phyloP scores from a whole-genome alignment of 2,888 invertebrate genomes.

The Pyralis farinalis region DNA sequence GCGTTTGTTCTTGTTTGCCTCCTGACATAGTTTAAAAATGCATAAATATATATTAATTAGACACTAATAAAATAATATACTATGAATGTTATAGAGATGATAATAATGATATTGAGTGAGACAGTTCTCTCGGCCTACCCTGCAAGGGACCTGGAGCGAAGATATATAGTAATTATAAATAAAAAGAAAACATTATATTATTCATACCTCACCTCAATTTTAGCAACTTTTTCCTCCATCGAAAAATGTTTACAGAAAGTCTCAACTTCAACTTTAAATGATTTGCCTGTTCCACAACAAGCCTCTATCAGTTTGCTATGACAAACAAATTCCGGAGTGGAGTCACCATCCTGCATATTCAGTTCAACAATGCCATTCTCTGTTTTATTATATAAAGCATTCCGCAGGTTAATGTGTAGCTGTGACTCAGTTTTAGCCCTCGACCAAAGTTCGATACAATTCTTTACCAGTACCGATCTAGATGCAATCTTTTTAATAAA shows the following conservation, averaged over 20 bases:
- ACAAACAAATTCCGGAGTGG: constrained; percentile 40
- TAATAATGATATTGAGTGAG: no score
- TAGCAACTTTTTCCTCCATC: constrained; percentile 89
- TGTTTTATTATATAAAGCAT: constrained; percentile 49
- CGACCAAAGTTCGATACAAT: constrained; percentile 91
- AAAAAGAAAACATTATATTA: background rate
- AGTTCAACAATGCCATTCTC: constrained; percentile 40
- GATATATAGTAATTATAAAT: no score
- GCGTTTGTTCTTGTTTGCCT: no score
- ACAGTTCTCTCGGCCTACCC: no score
- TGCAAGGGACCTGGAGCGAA: no score
- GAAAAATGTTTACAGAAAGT: constrained; percentile 93
- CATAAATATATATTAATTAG: no score
- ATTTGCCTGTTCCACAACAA: constrained; percentile 75
- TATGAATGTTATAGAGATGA: no score
- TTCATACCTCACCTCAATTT: constrained; percentile 92
- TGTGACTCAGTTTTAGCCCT: constrained; percentile 78
- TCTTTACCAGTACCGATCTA: constrained; percentile 89
- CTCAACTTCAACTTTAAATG: constrained; percentile 93
- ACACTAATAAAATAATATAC: no score
- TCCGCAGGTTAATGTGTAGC: constrained; percentile 84
- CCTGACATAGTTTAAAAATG: no score
- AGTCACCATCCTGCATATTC: constrained; percentile 24
- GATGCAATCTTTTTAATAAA: constrained; percentile 87
- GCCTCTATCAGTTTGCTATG: constrained; percentile 76